phyloP scores from a whole-genome alignment of 2,888 invertebrate species.

The Caenorhabditis imperialis region DNA sequence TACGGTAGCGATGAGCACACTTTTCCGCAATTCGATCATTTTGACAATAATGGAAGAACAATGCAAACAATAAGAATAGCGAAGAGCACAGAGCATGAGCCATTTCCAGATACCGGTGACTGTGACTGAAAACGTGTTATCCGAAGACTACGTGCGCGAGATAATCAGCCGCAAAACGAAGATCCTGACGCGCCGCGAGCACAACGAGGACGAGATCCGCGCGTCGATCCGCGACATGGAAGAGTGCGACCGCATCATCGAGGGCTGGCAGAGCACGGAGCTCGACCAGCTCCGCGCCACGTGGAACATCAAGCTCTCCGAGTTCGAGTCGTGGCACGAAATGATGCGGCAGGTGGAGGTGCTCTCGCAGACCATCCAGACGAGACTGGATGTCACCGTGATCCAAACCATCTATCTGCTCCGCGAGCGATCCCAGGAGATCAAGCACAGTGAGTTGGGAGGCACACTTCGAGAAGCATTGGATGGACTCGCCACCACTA shows the following conservation, averaged over 20 bases:
- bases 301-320: constrained; percentile 55
- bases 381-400: constrained; percentile 43
- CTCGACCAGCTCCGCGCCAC: constrained; percentile 52
- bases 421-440: constrained; percentile 37
- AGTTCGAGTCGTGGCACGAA: constrained; percentile 61
- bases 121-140: constrained; percentile 56
- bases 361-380: constrained; percentile 25
- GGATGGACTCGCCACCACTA: constrained; percentile 40
- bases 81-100: too few species aligned
- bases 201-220: constrained; percentile 65
- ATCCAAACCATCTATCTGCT: constrained; percentile 33
- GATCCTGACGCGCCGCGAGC: constrained; percentile 62
- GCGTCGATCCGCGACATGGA: constrained; percentile 69
- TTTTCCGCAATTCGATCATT: too few species aligned
- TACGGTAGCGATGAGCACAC: too few species aligned
- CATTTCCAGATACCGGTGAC: constrained; percentile 56
- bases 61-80: not conserved
- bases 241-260: constrained; percentile 63
- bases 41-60: not conserved
- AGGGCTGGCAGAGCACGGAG: constrained; percentile 56
- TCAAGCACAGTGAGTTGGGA: constrained; percentile 51
- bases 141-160: constrained; percentile 61
- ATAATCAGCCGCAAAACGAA: constrained; percentile 62
- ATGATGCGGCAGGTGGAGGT: constrained; percentile 53
- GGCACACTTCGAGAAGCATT: constrained; percentile 44